phyloP scores from a whole-genome alignment of 2,797 vertebrate species.

The Chrosomus eos region DNA sequence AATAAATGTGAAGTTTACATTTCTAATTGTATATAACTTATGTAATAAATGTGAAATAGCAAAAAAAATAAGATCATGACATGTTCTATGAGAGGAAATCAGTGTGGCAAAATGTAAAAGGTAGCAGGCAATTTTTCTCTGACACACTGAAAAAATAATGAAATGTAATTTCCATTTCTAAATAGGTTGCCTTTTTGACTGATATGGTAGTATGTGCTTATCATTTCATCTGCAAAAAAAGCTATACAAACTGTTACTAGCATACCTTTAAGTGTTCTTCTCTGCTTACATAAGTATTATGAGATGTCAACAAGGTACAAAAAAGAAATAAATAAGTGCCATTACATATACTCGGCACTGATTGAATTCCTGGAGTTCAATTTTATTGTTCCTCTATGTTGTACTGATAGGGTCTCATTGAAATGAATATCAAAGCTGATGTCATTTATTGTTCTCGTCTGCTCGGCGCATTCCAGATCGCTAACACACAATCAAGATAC shows the following conservation, averaged over 20 bases:
- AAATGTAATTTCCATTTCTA: background rate
- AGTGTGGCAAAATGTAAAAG: background rate
- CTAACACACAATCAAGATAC: constrained; percentile 66
- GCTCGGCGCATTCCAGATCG: constrained; percentile 47
- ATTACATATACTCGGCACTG: background rate
- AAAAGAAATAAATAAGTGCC: background rate
- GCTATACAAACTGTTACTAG: background rate
- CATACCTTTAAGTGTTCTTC: background rate
- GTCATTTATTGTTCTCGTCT: constrained; percentile 51
- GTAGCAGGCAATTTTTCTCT: background rate
- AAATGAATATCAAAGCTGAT: constrained; percentile 46
- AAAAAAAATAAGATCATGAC: background rate
- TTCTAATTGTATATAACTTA: background rate
- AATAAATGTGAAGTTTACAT: background rate
- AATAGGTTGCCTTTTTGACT: background rate
- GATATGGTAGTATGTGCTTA: background rate
- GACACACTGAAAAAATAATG: background rate
- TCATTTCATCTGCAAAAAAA: background rate
- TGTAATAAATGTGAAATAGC: background rate
- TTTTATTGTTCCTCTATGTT: background rate
- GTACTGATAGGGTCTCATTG: constrained; percentile 30
- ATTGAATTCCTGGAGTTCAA: constrained; percentile 15
- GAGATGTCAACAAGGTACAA: constrained; percentile 13
- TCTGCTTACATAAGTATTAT: background rate
- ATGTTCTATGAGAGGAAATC: background rate